Conservation (phyloP, 2,888 invertebrate genomes). For the Pachycephus smyrnensis region DNA sequence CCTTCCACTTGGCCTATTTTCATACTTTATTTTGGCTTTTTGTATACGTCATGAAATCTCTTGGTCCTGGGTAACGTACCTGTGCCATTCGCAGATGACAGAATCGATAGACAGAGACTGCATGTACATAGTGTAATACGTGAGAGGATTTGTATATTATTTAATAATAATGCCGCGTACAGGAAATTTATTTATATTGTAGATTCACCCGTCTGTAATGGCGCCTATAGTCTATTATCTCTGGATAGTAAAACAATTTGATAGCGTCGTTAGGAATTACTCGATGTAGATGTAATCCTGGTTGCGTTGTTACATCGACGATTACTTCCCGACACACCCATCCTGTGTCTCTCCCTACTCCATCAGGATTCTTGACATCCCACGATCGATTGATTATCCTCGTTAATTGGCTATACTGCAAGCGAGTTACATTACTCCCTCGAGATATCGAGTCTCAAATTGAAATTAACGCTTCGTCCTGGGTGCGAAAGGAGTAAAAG, state of each 20-base stretch:
- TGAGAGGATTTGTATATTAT: background rate
- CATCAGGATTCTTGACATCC: slow-evolving; percentile 41
- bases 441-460: background rate
- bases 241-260: slow-evolving; percentile 35
- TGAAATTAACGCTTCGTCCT: background rate
- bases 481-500: background rate
- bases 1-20: background rate
- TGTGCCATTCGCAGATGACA: background rate
- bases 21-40: background rate
- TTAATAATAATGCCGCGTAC: background rate
- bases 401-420: slow-evolving; percentile 33
- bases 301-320: slow-evolving; percentile 28
- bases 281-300: slow-evolving; percentile 13
- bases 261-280: slow-evolving; percentile 36
- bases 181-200: background rate
- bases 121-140: background rate
- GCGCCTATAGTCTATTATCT: background rate
- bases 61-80: background rate
- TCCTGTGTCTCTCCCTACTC: slow-evolving; percentile 42
- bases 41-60: background rate
- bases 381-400: slow-evolving; percentile 52
- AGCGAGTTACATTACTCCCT: background rate
- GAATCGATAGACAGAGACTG: background rate
- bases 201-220: background rate
- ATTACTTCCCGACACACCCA: slow-evolving; percentile 53